A percentile compares a stretch with the other conserved stretches of the same genome.
phyloP scores from a whole-genome alignment of 2,113 vertebrate species.

The Onychorhynchus coronatus region DNA sequence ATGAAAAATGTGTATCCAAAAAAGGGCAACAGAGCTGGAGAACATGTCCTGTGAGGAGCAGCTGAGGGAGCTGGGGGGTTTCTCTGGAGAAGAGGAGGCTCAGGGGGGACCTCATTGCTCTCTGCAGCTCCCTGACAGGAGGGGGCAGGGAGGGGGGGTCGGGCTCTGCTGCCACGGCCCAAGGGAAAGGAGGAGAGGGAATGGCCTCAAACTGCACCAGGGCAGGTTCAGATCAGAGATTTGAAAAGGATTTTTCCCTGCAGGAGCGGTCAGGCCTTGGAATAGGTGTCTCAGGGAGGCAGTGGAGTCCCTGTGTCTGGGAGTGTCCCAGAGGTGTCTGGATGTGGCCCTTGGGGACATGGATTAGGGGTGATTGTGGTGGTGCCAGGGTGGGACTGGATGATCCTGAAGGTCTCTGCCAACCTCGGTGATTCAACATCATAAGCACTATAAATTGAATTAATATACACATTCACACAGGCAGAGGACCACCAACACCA shows the following conservation, averaged over 20 bases:
- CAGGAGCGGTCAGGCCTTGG: neutral
- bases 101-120: neutral
- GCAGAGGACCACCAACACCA: neutral
- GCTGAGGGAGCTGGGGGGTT: neutral
- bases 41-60: neutral
- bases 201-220: neutral
- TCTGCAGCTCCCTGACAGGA: neutral
- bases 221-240: accelerated
- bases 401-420: accelerated
- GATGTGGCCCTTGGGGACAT: neutral
- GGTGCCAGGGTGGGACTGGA: neutral
- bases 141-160: neutral
- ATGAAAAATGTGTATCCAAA: neutral
- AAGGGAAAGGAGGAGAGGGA: neutral
- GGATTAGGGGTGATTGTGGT: neutral
- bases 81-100: neutral
- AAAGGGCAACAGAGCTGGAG: accelerated
- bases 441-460: neutral
- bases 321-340: neutral
- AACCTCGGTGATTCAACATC: too few relatives aligned
- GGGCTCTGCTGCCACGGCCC: neutral
- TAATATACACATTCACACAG: neutral
- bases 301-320: neutral
- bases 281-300: neutral
- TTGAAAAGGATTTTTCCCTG: neutral